These are phyloP conservation scores for Parasteatoda lunata DNA, from an alignment of 2,888 invertebrate species.

Conservation along the genomic window DNA sequence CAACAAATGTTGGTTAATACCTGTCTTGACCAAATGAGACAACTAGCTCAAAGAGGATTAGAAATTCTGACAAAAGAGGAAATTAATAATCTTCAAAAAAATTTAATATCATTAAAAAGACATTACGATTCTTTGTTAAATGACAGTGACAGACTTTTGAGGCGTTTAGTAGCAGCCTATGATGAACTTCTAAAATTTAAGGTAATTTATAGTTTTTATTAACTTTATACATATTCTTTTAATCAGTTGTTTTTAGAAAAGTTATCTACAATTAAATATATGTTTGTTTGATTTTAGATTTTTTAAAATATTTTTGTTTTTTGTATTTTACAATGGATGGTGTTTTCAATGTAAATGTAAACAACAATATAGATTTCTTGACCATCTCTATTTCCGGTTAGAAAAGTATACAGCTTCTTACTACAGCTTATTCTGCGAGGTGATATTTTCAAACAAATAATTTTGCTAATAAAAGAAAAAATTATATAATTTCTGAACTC, in stretches of 20 bases:
- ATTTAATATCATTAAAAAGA: slow-evolving; percentile 86
- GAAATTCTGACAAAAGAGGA: slow-evolving; percentile 93
- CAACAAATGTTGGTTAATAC: slow-evolving; percentile 88
- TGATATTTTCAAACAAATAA: too few species aligned
- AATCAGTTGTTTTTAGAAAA: not conserved
- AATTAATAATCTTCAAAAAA: slow-evolving; percentile 88
- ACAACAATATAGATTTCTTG: too few species aligned
- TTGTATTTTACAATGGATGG: too few species aligned
- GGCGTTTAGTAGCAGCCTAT: slow-evolving; percentile 84
- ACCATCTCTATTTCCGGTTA: too few species aligned
- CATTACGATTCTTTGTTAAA: slow-evolving; percentile 87
- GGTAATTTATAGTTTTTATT: slow-evolving; percentile 14
- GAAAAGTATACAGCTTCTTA: too few species aligned
- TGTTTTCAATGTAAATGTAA: too few species aligned
- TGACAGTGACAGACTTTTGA: slow-evolving; percentile 85
- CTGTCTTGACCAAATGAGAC: slow-evolving; percentile 91
- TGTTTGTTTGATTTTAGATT: too few species aligned
- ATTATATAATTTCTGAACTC: too few species aligned
- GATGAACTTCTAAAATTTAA: slow-evolving; percentile 90
- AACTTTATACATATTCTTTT: slow-evolving; percentile 5
- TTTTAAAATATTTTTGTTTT: too few species aligned
- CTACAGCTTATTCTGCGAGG: too few species aligned
- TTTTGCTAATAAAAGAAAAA: too few species aligned
- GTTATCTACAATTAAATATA: not conserved
- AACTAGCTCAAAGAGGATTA: slow-evolving; percentile 89